Base-by-base conservation (phyloP, 2,797 vertebrate genomes). In the Ambastaia sidthimunki region DNA sequence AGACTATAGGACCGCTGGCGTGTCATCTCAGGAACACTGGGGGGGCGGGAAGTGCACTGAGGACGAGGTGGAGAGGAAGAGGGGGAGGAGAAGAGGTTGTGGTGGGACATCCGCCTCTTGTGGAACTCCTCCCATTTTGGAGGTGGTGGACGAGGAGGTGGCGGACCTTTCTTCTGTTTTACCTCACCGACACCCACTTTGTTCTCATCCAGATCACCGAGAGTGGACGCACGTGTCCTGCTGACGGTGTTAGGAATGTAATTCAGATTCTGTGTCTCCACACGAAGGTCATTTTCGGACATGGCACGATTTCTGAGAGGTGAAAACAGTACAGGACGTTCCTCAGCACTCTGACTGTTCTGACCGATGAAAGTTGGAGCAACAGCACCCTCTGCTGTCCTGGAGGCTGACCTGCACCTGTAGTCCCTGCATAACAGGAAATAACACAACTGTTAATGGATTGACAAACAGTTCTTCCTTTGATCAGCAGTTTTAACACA, bases 101-200 rank as follows among this genome's bases (percentile, higher is more conserved):
- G 93, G 84, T 96, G 95, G 1, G 95, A 95, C 0, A 90, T 89
- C 2, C 86, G 90, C 12, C 95, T 91, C 34, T 93, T 92, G 81
- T 92, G 93, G 85, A 96, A 98, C 88, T 97, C 96, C 86, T 96
- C 96, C 97, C 96, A 98, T 83, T 98, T 96, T 0, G 98, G 98
- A 0, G 98, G 98, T 1, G 97, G 98, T 0, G 98, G 97, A 2
- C 96, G 95, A 1, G 96, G 97, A 0, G 97, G 97, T n/a, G 96
- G 96, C 0, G 94, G 94, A 0, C 89, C 89, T 89, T 94, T 96
- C 87, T 94, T 97, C 85, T 83, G 91, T 80, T 89, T 87, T 84
- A 89, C 84, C 85, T 79, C 80, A 89, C 71, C 0, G 67, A 23
- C 76, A 81, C 15, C 7, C 78, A 84, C 50, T 90, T 47, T 0